Percentiles rank a stretch among this genome's conserved stretches.
These are phyloP conservation scores for Argentina silus DNA, from an alignment of 2,797 vertebrate genomes.

Conservation along the genomic window DNA sequence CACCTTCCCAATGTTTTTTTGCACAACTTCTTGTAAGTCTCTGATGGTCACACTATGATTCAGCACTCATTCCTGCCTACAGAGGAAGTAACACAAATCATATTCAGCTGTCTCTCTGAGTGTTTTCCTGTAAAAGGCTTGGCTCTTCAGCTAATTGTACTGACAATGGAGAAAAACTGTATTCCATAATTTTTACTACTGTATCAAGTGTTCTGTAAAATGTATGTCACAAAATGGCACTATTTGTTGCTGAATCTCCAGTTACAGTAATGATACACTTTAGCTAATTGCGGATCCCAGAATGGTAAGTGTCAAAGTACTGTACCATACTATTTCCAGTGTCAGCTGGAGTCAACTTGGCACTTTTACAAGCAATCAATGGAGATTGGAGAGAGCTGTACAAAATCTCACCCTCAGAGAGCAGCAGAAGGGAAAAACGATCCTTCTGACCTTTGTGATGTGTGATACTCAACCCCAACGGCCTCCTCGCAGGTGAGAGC, in stretches of 20 bases:
- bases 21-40: conserved; percentile 50
- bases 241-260: not conserved
- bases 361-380: conserved; percentile 21
- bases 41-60: conserved; percentile 40
- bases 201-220: conserved; percentile 24
- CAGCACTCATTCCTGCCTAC: conserved; percentile 22
- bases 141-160: conserved; percentile 13
- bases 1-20: conserved; percentile 41
- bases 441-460: conserved; percentile 41
- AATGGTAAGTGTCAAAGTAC: not conserved
- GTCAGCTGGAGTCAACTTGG: conserved; percentile 24
- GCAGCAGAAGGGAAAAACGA: conserved; percentile 29
- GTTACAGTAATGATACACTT: not conserved
- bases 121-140: conserved; percentile 41
- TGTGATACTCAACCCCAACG: conserved; percentile 38
- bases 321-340: conserved; percentile 11
- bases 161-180: conserved; percentile 18
- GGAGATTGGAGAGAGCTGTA: conserved; percentile 11
- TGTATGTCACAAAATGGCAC: conserved; percentile 14
- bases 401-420: not conserved
- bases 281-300: not conserved
- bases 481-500: conserved; percentile 50
- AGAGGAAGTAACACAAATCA: conserved; percentile 32
- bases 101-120: conserved; percentile 29
- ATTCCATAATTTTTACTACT: conserved; percentile 1